Evolutionary conservation across 2,888 invertebrate species (phyloP), one percentile per base, ranked within the genome.

Genomic region (Ectropis crepuscularia): DNA sequence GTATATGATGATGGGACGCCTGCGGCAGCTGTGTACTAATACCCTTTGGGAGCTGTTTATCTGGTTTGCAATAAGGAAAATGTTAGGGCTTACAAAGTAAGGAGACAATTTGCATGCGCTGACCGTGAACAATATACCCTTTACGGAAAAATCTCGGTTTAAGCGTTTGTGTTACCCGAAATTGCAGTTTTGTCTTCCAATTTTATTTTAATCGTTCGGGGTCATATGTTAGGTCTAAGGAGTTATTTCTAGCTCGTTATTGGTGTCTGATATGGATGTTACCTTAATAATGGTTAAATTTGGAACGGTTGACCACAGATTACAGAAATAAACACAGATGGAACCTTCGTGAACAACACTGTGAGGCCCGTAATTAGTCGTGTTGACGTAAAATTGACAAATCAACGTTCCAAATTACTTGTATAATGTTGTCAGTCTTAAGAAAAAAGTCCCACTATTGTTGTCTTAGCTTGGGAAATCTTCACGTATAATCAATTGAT

Each of bases 51-150:
- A 47, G 50, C 41, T 47, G 11, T 57, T 45, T 54, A 45, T 45
- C 54, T 54, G 42, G 43, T 9, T 50, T 16, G 57, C 51, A 62
- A 53, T 62, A 62, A 57, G 62, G 57, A 63, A 53, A 63, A 63
- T 48, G 42, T 36, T 45, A 36, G 37, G 43, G 28, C 12, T 57
- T 12, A 36, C 43, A 42, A 9, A 48, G 45, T 28, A 54, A 50
- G 45, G 38, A 16, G 39, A 57, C 57, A 37, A 54, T 57, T 47
- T 59, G 47, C 53, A 41, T 53, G 38, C 38, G 10, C 28, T 43
- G 43, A 42, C 12, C 57, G 48, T 57, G 47, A 39, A 39, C 41
- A 48, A 36, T 10, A 16, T 51, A 46, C 16, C 51, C 58, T 48
- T 28, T 36, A 5, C 16, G 42, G 36, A 42, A 47, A 41, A 41